A percentile compares a stretch with the other conserved stretches of the same genome.
These are phyloP conservation scores for Echinops telfairi DNA, from an alignment of 2,113 vertebrate species.

Conservation along the genomic window DNA sequence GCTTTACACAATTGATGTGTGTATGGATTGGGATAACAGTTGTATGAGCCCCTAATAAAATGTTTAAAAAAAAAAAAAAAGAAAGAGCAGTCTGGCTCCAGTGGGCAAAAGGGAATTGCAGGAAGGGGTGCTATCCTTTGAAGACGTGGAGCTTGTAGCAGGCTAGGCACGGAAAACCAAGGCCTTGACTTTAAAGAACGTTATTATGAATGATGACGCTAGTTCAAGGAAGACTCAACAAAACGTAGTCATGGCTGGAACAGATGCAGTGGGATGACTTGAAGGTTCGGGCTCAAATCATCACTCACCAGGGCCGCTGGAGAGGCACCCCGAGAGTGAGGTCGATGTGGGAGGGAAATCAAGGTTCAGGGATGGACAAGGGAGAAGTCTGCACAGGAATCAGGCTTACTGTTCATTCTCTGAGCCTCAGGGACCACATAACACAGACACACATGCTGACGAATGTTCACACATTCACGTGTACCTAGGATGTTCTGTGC, in stretches of 20 bases:
- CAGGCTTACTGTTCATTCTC: neutral
- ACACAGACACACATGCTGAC: no score
- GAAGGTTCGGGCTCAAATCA: neutral
- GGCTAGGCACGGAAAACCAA: no score
- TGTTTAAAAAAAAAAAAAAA: no score
- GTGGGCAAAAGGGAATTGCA: neutral
- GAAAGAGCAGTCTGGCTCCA: neutral
- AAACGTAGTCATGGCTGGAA: neutral
- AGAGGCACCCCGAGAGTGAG: neutral
- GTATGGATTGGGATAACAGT: no score
- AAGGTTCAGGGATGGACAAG: neutral
- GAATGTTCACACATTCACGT: neutral
- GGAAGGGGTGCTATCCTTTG: neutral
- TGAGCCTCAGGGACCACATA: neutral
- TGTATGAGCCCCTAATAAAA: no score
- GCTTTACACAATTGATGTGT: no score
- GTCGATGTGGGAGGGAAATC: neutral
- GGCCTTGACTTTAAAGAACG: neutral
- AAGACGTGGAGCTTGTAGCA: neutral
- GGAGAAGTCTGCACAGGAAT: neutral
- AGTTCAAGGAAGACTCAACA: no score
- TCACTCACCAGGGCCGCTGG: neutral
- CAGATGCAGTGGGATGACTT: neutral
- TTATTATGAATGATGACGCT: fast-evolving
- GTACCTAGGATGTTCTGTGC: neutral